Percentiles rank a stretch among this genome's conserved stretches.
These are phyloP conservation scores for Dryobates pubescens DNA, from an alignment of 2,797 vertebrate species.

Conservation along the genomic window DNA sequence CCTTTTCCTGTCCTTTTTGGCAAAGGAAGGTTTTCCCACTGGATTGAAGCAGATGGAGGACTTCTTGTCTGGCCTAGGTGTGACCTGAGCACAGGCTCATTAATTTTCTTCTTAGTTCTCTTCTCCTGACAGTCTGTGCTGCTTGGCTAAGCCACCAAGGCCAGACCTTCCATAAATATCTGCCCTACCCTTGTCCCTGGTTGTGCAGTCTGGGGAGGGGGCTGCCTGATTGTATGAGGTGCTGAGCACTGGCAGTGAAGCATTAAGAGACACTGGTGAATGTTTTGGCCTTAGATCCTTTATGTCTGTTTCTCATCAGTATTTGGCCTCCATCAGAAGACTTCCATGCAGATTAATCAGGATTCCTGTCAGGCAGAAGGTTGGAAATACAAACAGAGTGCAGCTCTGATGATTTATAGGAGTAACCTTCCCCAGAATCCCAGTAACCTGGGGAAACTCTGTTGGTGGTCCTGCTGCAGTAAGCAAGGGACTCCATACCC, in stretches of 20 bases:
- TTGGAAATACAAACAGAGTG: rapidly evolving
- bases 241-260: neutral
- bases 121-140: neutral
- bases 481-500: neutral
- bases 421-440: neutral
- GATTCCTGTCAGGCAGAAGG: neutral
- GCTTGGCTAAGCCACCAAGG: neutral
- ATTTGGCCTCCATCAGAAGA: neutral
- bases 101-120: neutral
- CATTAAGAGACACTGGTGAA: neutral
- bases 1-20: neutral
- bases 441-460: neutral
- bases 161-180: neutral
- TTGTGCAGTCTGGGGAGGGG: conserved; percentile 4
- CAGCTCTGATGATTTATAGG: neutral
- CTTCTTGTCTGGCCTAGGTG: neutral
- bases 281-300: conserved; percentile 20
- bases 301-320: conserved; percentile 2
- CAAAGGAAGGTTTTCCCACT: neutral
- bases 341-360: neutral
- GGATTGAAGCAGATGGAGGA: neutral
- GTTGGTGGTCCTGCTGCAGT: neutral
- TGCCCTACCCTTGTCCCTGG: neutral
- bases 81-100: neutral
- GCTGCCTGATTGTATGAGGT: conserved; percentile 17